phyloP scores from a whole-genome alignment of 2,888 invertebrate species.

The Tipula confusa region DNA sequence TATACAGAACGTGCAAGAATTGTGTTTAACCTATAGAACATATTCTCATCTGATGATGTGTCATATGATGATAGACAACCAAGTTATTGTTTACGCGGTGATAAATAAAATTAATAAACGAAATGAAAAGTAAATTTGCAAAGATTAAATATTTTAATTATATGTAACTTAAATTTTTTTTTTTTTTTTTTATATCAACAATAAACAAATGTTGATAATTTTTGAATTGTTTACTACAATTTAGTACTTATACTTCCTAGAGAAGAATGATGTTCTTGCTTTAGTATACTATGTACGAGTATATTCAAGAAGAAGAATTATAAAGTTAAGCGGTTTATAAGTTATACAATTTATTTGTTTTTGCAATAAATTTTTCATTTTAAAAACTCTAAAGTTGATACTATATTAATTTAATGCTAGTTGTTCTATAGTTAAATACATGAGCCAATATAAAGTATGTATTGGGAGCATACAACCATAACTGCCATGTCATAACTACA shows the following conservation, averaged over 20 bases:
- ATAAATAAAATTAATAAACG: background rate
- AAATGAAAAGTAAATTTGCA: background rate
- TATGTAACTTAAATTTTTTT: background rate
- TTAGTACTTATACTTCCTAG: background rate
- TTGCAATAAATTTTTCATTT: no score
- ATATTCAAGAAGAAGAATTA: background rate
- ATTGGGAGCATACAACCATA: no score
- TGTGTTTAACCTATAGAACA: no score
- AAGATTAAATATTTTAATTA: conserved; percentile 12
- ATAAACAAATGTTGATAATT: background rate
- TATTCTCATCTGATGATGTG: no score
- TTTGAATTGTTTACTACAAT: background rate
- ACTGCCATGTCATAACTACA: no score
- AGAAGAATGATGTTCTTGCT: background rate
- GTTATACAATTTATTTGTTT: no score
- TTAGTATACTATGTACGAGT: background rate
- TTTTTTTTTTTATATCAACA: background rate
- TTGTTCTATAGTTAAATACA: no score
- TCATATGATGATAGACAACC: background rate
- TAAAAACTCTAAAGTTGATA: no score
- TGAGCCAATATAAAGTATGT: no score
- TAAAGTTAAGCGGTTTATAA: background rate
- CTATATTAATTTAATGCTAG: no score
- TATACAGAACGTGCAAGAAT: background rate
- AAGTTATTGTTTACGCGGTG: background rate